Conservation (phyloP, 2,888 invertebrate genomes). For the Athetis lepigone region DNA sequence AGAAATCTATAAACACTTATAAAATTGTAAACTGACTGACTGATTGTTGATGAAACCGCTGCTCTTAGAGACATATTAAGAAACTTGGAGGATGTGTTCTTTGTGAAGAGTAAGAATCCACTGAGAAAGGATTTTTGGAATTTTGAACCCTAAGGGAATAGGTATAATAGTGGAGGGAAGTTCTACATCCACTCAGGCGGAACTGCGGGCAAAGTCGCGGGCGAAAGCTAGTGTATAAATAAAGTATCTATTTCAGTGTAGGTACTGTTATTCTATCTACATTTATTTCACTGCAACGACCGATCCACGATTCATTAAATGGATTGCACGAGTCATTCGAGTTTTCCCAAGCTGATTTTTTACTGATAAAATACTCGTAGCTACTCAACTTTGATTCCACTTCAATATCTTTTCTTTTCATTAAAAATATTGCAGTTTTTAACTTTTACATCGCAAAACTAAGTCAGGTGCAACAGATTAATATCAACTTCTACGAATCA, state of each 20-base stretch:
- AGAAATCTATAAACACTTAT: no score
- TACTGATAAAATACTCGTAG: constrained; percentile 11
- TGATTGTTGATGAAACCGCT: no score
- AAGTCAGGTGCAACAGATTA: constrained; percentile 36
- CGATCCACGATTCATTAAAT: constrained; percentile 14
- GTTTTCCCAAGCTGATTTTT: constrained; percentile 5
- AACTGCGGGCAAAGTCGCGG: no score
- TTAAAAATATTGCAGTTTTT: constrained; percentile 1
- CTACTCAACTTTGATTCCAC: neutral
- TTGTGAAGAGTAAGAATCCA: no score
- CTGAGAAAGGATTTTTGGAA: no score
- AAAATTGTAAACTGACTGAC: no score
- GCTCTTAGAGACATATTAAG: no score
- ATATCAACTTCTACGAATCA: constrained; percentile 25
- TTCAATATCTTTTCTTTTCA: neutral
- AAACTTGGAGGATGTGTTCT: no score
- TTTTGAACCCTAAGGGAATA: no score
- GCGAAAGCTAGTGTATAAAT: neutral
- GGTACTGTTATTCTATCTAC: neutral
- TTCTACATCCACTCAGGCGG: no score
- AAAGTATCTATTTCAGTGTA: neutral
- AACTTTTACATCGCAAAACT: constrained; percentile 15
- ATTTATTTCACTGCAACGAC: constrained; percentile 6
- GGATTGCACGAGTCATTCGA: constrained; percentile 7
- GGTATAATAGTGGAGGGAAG: no score